These are phyloP conservation scores for Liasis olivaceus DNA, from an alignment of 2,797 vertebrate genomes.

Conservation along the genomic window DNA sequence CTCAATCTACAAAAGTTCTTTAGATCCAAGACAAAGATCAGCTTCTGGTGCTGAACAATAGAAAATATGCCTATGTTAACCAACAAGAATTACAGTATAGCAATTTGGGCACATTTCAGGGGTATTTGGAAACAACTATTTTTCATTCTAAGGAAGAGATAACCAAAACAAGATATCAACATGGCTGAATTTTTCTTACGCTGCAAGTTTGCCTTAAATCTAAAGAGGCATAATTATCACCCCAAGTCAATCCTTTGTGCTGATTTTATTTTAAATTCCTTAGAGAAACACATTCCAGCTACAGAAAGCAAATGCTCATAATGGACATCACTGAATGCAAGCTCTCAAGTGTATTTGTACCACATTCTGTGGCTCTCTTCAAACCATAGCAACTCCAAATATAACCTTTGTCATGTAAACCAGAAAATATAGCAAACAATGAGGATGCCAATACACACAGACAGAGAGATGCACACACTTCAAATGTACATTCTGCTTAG, in stretches of 20 bases:
- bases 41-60: neutral
- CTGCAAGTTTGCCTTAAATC: slow-evolving; percentile 17
- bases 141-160: neutral
- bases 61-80: neutral
- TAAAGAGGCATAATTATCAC: slow-evolving; percentile 36
- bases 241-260: neutral
- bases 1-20: neutral
- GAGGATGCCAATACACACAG: neutral
- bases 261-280: neutral
- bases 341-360: neutral
- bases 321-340: neutral
- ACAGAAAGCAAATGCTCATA: neutral
- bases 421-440: neutral
- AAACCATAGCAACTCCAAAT: neutral
- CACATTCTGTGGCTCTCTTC: neutral
- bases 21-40: neutral
- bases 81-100: neutral
- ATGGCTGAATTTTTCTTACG: slow-evolving; percentile 4
- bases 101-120: neutral
- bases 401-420: slow-evolving; percentile 19
- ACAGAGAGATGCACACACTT: fast-evolving
- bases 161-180: neutral
- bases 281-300: neutral
- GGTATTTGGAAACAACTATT: slow-evolving; percentile 29
- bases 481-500: neutral